phyloP scores from a whole-genome alignment of 2,797 vertebrate genomes.

The Etheostoma perlongum region DNA sequence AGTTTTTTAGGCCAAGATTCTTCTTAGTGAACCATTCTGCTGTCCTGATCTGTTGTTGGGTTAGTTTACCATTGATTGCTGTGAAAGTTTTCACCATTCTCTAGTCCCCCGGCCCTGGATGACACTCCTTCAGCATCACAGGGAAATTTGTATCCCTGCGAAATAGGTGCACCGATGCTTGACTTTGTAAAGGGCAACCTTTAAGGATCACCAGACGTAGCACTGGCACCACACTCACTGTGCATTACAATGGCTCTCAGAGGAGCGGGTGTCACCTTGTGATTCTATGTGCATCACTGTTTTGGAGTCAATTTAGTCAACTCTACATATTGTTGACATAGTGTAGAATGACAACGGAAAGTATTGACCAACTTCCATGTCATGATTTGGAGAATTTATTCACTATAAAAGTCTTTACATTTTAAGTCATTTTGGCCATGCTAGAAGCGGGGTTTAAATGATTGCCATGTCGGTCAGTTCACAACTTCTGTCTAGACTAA shows the following conservation, averaged over 20 bases:
- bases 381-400: background rate
- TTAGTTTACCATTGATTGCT: constrained; percentile 35
- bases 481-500: background rate
- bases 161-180: constrained; percentile 65
- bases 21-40: background rate
- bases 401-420: background rate
- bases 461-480: background rate
- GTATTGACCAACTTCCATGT: background rate
- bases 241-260: constrained; percentile 51
- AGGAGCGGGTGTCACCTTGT: constrained; percentile 11
- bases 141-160: constrained; percentile 32
- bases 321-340: background rate
- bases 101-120: constrained; percentile 44
- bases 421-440: background rate
- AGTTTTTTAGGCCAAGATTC: constrained; percentile 8
- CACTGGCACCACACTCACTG: constrained; percentile 57
- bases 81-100: constrained; percentile 45
- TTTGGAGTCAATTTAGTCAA: constrained; percentile 2
- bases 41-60: constrained; percentile 25
- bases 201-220: constrained; percentile 72
- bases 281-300: background rate
- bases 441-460: background rate
- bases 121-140: constrained; percentile 41
- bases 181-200: constrained; percentile 73
- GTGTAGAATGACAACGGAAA: background rate